These are phyloP conservation scores for Epinephelus lanceolatus DNA, from an alignment of 2,113 vertebrate genomes.

Conservation along the genomic window DNA sequence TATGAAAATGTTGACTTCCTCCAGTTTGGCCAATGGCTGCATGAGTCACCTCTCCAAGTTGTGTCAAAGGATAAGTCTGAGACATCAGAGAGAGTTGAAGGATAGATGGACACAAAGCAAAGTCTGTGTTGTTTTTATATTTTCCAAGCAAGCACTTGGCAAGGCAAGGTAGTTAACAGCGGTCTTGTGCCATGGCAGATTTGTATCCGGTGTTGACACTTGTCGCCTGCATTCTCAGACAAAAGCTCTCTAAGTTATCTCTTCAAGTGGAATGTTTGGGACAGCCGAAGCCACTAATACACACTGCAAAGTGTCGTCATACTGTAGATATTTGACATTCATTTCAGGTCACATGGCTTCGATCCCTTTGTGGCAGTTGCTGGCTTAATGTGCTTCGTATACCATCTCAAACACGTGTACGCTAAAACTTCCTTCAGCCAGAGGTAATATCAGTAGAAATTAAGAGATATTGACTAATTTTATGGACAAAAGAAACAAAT, in stretches of 20 bases:
- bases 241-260: conserved; percentile 29
- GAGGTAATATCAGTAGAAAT: not conserved
- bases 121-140: not conserved
- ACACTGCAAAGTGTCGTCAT: conserved; percentile 23
- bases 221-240: conserved; percentile 65
- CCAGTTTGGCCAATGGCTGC: not conserved
- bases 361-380: not conserved
- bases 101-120: not conserved
- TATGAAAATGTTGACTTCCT: not conserved
- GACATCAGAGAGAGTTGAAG: not conserved
- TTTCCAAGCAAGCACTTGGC: not conserved
- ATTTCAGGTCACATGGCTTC: conserved; percentile 33
- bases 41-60: not conserved
- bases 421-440: not conserved
- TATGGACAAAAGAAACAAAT: not conserved
- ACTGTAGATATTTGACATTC: conserved; percentile 40
- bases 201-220: conserved; percentile 39
- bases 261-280: conserved; percentile 29
- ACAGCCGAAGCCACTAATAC: conserved; percentile 1
- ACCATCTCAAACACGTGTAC: not conserved
- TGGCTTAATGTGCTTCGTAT: not conserved
- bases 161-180: not conserved
- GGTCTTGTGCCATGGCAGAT: not conserved
- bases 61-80: not conserved
- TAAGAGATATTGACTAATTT: not conserved